Base-by-base conservation (phyloP, 2,113 vertebrate genomes). In the Thomomys bottae region DNA sequence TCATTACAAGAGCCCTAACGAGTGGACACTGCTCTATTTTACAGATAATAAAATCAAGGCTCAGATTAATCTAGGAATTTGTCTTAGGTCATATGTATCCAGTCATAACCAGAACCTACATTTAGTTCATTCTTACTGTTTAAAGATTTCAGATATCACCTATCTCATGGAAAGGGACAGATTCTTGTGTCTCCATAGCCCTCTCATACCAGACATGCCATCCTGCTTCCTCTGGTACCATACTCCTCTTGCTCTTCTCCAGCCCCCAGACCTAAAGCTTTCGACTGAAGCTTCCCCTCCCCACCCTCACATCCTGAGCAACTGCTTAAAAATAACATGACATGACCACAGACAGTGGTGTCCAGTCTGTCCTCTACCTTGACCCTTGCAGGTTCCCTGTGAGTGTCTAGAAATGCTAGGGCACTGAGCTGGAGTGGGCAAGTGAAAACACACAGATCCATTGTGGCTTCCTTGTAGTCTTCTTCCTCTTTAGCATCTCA, bases 91-190 rank as follows among this genome's bases (percentile, higher is more conserved):
- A 14, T 17, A 87, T 66, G 63, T 81, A 30, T 21, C 30, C 61
- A n/a, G n/a, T n/a, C n/a, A n/a, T n/a, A n/a, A n/a, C 23, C 5
- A 28, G 32, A 85, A 38, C 82, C 63, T 88, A 66, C 73, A 73
- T 32, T 59, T 12, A 61, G 45, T 88, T 86, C 83, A 80, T 66
- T 14, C 6, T 17, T 64, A 84, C 70, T 77, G 28, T 80, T 85
- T 90, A 64, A 90, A 83, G n/a, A 68, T 59, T 88, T 89, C 67
- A 91, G 67, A 49, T 38, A 83, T 8, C 81, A 72, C 34, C 32
- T 36, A 17, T 28, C 64, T 49, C 89, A 79, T 36, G 42, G 61
- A 36, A 26, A 84, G 42, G 20, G 23, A 40, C 11, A 18, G 6
- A 15, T 20, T 54, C 61, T 42, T 6, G 32, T 32, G 6, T 6